Evolutionary conservation across 2,113 vertebrate genomes (phyloP), one percentile per base, ranked within the genome.

Genomic region (Leptocoma aspasia): DNA sequence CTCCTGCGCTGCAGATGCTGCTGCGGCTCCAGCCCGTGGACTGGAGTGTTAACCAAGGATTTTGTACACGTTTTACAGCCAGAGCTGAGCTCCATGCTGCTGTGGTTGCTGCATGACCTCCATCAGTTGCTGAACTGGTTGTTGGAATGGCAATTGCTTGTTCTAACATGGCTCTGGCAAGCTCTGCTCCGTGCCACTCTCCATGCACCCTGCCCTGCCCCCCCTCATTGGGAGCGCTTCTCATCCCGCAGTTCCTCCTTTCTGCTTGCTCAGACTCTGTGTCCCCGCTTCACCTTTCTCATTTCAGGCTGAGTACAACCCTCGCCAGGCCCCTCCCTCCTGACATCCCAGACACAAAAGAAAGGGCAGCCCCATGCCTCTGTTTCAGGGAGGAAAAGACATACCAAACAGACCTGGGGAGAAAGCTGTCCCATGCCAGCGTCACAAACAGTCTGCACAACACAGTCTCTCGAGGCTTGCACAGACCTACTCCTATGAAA

Each of bases 221-320:
- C 18, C 41, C 35, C 45, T 77, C 30, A 66, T 72, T 5, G 47
- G 39, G 31, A 83, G 45, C 14, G 6, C 53, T 53, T 9, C 44
- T 47, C 47, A 33, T 35, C 56, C 64, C 11, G 2, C 56, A 27
- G 9, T 3, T 64, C 10, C 31, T 82, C 54, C 60, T 42, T 35
- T 27, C 77, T n/a, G 49, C 70, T 60, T 2, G 65, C 78, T 68
- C 56, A 7, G 61, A 33, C 82, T 50, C 26, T 0, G 33, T 63
- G 88, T 86, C 82, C 89, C 23, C 27, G 22, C 50, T 81, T 97
- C 89, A 95, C 94, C 89, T 28, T 54, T 57, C 75, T 59, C 39
- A 3, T 24, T 14, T 8, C 16, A 1, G 7, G 65, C 22, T 79
- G 10, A 91, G 33, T 52, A 70, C n/a, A 90, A 0, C 13, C 70